phyloP scores from a whole-genome alignment of 2,888 invertebrate species.

The Xanthorhoe spadicearia region DNA sequence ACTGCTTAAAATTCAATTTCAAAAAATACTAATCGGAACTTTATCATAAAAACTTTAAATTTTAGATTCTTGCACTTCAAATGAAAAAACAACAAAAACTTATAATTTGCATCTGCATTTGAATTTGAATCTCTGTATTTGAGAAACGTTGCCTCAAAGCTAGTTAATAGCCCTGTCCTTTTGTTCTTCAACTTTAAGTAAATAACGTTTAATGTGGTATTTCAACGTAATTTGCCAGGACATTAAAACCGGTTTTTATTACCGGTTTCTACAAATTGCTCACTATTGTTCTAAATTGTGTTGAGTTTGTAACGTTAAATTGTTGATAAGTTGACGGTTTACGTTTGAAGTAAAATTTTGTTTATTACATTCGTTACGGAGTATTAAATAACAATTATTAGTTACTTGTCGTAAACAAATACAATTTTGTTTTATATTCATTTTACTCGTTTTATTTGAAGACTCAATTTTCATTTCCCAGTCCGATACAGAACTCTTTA shows the following conservation, averaged over 20 bases:
- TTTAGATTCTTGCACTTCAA: too few species aligned
- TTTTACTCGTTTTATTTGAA: too few species aligned
- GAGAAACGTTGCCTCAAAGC: slow-evolving; percentile 11
- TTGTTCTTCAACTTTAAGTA: slow-evolving; percentile 40
- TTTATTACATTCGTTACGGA: background rate
- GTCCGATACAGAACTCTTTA: too few species aligned
- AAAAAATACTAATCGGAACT: too few species aligned
- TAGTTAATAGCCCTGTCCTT: slow-evolving; percentile 36
- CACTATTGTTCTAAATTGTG: slow-evolving; percentile 24
- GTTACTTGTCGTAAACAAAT: background rate
- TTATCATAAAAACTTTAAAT: too few species aligned
- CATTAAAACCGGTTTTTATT: slow-evolving; percentile 51
- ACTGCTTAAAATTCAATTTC: too few species aligned
- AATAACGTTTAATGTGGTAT: slow-evolving; percentile 53
- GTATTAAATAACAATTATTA: background rate
- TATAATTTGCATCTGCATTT: background rate
- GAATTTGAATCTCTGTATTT: slow-evolving; percentile 2
- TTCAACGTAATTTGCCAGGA: slow-evolving; percentile 50
- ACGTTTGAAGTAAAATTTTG: background rate
- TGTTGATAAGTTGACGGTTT: slow-evolving; percentile 6
- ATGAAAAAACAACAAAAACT: too few species aligned
- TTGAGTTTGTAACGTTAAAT: slow-evolving; percentile 12
- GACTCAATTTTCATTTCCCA: too few species aligned
- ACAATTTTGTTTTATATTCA: too few species aligned
- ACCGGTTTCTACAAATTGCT: slow-evolving; percentile 22